Conservation (phyloP, 2,888 invertebrate species). For the Pseudoips prasinana region DNA sequence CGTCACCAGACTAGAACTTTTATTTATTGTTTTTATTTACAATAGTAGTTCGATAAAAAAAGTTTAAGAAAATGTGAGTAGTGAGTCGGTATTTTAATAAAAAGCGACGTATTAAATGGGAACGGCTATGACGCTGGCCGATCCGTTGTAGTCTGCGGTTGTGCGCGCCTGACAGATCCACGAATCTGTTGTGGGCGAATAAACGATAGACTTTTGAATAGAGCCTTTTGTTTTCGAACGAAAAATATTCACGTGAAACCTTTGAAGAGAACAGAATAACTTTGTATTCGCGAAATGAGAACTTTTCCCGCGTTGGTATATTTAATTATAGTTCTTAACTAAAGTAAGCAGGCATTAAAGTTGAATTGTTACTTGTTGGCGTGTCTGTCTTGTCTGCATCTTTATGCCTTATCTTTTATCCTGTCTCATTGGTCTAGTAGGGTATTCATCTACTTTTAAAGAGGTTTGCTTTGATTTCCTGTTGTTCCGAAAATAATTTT, state of each 20-base stretch:
- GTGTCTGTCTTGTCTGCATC: too few relatives aligned
- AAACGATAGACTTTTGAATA: constrained; percentile 63
- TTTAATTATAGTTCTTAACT: too few relatives aligned
- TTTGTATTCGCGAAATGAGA: constrained; percentile 26
- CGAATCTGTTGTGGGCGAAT: constrained; percentile 59
- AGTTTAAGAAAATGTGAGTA: constrained; percentile 23
- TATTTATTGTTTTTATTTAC: constrained; percentile 23
- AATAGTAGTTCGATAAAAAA: constrained; percentile 22
- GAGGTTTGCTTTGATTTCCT: too few relatives aligned
- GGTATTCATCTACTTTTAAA: too few relatives aligned
- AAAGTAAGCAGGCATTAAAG: too few relatives aligned
- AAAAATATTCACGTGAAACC: constrained; percentile 46
- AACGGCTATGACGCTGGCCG: constrained; percentile 37
- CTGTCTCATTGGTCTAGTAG: too few relatives aligned
- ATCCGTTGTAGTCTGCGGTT: constrained; percentile 66
- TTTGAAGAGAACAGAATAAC: constrained; percentile 43
- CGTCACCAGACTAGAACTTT: constrained; percentile 18
- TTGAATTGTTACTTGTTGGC: too few relatives aligned
- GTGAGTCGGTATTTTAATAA: constrained; percentile 37
- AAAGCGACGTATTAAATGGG: constrained; percentile 40
- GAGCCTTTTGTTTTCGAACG: constrained; percentile 54
- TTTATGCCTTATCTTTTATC: too few relatives aligned
- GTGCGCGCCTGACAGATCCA: constrained; percentile 60
- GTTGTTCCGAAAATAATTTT: too few relatives aligned
- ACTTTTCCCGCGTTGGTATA: constrained; percentile 1